Evolutionary conservation across 2,888 invertebrate species (phyloP), one percentile per base, ranked within the genome.

Genomic region (Cosmia pyralina): DNA sequence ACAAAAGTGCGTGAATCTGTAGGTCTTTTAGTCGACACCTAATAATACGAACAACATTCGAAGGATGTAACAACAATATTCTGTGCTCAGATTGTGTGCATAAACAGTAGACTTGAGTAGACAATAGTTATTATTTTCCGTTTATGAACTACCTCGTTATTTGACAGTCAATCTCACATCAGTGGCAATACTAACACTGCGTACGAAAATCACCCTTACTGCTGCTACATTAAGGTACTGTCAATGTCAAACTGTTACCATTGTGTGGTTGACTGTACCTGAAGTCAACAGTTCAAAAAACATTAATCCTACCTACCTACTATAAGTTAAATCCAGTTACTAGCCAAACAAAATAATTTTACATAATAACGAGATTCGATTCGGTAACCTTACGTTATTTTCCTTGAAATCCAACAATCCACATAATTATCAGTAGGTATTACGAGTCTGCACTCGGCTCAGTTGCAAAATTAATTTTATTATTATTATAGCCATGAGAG

Each of bases 401-500:
- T 85, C 84, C 84, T 85, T 75, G 73, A 82, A 79, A 77, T 65
- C 68, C 66, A 28, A 59, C 60, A 48, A 58, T n/a, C 58, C 28
- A 34, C 38, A 38, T 38, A 5, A 34, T 19, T 68, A 38, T 11
- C 19, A 8, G 8, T 53, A 50, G 19, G 50, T 78, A 53, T 67
- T 66, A 69, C 34, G 15, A 67, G 65, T 68, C 60, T 69, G 74
- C 74, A 69, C 72, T 62, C 44, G 58, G 69, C 70, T 72, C 69
- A 66, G 75, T 79, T 74, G 78, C 82, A 85, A 82, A 84, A 84
- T 79, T 86, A 75, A 52, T 80, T 69, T 75, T 79, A 83, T 81
- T 86, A 77, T 82, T 81, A 83, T 85, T 83, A 78, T 72, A 74
- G 77, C 76, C 77, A 79, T 81, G 69, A 83, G 84, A 80, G 80